Percentiles rank a stretch among this genome's conserved stretches.
Evolutionary conservation across 2,113 vertebrate genomes (phyloP).

Genomic region (Erythrolamprus reginae): DNA sequence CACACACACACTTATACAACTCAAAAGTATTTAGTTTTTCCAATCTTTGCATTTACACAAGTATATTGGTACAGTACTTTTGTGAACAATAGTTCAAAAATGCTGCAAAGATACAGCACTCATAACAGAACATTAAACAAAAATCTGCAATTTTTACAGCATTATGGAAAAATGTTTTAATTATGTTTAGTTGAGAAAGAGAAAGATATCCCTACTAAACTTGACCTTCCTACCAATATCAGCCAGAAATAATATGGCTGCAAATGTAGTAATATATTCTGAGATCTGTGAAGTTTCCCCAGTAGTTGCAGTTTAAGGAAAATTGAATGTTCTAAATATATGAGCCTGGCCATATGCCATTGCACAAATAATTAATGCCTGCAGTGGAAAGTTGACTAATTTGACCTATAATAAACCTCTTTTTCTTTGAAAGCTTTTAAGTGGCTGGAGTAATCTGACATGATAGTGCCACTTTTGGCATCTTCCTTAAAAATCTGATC

Average conservation of each 20-base stretch:
- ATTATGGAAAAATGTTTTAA: background rate
- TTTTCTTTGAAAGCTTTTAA: background rate
- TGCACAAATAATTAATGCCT: constrained; percentile 11
- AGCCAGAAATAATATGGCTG: constrained; percentile 4
- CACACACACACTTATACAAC: too few relatives aligned
- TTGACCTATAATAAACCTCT: constrained; percentile 7
- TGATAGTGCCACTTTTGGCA: background rate
- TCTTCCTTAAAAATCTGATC: background rate
- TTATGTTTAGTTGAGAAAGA: background rate
- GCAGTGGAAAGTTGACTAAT: background rate
- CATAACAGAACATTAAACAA: background rate
- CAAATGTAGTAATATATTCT: background rate
- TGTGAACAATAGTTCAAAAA: background rate
- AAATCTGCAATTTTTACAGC: background rate
- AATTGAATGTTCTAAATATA: background rate
- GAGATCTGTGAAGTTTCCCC: background rate
- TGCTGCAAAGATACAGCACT: background rate
- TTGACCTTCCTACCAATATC: constrained; percentile 1
- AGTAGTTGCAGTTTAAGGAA: background rate
- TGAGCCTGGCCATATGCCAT: background rate
- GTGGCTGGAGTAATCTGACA: background rate
- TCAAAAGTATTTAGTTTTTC: background rate
- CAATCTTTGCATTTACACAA: background rate
- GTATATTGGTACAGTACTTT: background rate
- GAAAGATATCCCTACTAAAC: background rate